Evolutionary conservation across 2,113 vertebrate species (phyloP).

Genomic region (Corapipo altera): DNA sequence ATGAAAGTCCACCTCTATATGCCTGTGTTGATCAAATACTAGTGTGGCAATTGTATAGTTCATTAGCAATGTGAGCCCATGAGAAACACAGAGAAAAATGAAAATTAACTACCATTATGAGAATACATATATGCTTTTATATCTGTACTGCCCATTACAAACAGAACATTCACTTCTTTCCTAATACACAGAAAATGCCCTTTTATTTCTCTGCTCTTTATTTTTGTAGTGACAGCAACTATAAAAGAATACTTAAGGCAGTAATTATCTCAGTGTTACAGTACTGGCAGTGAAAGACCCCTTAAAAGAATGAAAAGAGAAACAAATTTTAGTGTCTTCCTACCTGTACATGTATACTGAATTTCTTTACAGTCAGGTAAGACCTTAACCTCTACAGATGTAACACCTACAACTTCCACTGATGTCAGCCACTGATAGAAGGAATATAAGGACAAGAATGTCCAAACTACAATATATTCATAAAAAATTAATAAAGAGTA

Average conservation of each 20-base stretch:
- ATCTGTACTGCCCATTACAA: not conserved
- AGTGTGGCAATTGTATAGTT: not conserved
- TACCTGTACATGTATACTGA: not conserved
- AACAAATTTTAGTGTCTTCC: not conserved
- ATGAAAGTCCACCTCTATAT: not conserved
- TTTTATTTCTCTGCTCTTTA: not conserved
- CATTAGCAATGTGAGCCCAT: not conserved
- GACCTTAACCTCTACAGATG: not conserved
- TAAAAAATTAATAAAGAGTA: not conserved
- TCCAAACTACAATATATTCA: not conserved
- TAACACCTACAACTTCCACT: not conserved
- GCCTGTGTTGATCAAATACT: not conserved
- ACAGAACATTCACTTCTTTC: not conserved
- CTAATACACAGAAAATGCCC: not conserved
- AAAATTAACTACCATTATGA: not conserved
- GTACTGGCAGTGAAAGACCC: not conserved
- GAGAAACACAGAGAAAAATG: not conserved
- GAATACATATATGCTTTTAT: not conserved
- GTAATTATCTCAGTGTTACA: not conserved
- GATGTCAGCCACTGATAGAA: not conserved
- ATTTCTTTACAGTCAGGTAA: not conserved
- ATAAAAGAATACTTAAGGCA: not conserved
- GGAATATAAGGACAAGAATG: not conserved
- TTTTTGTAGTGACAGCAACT: not conserved
- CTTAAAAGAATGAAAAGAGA: not conserved